Base-by-base conservation (phyloP, 2,888 invertebrate genomes). In the Ornithoptera priamus region DNA sequence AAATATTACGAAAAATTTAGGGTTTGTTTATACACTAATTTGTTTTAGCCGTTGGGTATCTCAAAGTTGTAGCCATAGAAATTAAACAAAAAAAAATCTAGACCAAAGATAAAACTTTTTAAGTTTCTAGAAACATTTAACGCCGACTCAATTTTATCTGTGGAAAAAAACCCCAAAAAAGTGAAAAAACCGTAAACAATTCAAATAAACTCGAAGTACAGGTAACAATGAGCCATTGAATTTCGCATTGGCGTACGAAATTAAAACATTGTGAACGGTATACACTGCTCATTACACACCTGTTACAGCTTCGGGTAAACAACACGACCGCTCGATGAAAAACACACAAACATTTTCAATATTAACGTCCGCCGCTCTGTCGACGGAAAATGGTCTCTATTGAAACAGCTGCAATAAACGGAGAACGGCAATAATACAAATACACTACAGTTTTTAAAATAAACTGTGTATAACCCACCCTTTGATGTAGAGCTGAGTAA, bases 351-450 rank as follows among this genome's bases (percentile, higher is more conserved):
- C 56, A 60, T 69, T 65, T 69, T 65, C 65, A 69, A 65, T 65
- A 65, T 64, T 60, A 64, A 64, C 60, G 22, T 64, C 60, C 53
- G 61, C 46, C 36, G 39, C 61, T 53, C 39, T 59, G 59, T 56
- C 22, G 39, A 53, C 22, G 61, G 50, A 30, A 70, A 66, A 66
- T 62, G 56, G 50, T 20, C 18, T 20, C n/a, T 66, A 67, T 75
- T 72, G 69, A 68, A 63, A 69, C 75, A 75, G 74, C 72, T 73
- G 75, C 62, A 62, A 60, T 69, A 72, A 71, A 72, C 22, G 65
- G 64, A 65, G 53, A 6, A 60, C 59, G 56, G 39, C 50, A 65
- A 60, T 65, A 65, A 68, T 60, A 69, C 63, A 69, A 69, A 65
- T 64, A 70, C 62, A 66, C 62, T 62, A 62, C 57, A 65, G 65